These are phyloP conservation scores for Catharus bicknelli DNA, from an alignment of 2,113 vertebrate genomes.

Conservation along the genomic window DNA sequence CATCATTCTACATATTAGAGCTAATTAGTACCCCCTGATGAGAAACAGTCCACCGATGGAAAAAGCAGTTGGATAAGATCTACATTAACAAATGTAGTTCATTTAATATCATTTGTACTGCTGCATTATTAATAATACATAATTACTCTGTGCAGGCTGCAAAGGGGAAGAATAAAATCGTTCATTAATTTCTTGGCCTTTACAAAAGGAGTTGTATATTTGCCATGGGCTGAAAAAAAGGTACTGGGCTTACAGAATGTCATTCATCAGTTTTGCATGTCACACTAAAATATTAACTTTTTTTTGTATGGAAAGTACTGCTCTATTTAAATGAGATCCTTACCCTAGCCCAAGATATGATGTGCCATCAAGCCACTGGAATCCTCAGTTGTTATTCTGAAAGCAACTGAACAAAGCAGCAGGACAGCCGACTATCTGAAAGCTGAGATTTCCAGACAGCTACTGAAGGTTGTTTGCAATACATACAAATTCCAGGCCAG, in stretches of 20 bases:
- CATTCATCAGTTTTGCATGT: slow-evolving; percentile 57
- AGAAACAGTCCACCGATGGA: slow-evolving; percentile 80
- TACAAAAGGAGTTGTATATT: slow-evolving; percentile 66
- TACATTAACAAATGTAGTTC: slow-evolving; percentile 86
- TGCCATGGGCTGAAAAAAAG: slow-evolving; percentile 39
- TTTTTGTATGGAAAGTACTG: not conserved
- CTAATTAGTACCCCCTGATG: slow-evolving; percentile 84
- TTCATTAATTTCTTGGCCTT: slow-evolving; percentile 78
- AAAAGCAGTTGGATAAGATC: slow-evolving; percentile 85
- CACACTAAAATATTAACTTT: slow-evolving; percentile 61
- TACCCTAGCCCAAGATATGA: not conserved
- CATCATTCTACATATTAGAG: slow-evolving; percentile 79
- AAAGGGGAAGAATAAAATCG: slow-evolving; percentile 75
- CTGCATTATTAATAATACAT: slow-evolving; percentile 86
- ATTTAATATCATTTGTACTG: slow-evolving; percentile 86
- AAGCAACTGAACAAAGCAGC: not conserved
- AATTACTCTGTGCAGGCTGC: slow-evolving; percentile 76
- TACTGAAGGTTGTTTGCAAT: not conserved
- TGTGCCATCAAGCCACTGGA: not conserved
- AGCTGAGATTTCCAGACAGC: not conserved
- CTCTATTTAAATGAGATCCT: slow-evolving; percentile 43
- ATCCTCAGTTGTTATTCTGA: slow-evolving; percentile 8
- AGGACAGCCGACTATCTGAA: not conserved
- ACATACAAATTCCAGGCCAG: not conserved
- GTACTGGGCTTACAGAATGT: slow-evolving; percentile 13